A percentile compares a stretch with the other conserved stretches of the same genome.
phyloP scores from a whole-genome alignment of 23 tunicate species.

The Oikopleura dioica region DNA sequence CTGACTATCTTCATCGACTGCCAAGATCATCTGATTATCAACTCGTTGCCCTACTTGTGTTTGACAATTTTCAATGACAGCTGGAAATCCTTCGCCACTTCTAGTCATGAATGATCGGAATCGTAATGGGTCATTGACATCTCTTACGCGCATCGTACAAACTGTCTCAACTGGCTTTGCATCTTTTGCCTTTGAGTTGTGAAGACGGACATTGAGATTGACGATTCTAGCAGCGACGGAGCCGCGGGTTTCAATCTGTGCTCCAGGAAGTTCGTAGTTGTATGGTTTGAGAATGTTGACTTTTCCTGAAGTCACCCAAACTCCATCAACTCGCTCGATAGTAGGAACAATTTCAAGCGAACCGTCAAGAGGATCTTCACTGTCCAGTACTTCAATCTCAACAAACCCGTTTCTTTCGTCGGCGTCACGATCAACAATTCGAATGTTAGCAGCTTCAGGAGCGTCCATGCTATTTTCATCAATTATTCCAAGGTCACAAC shows the following conservation, averaged over 20 bases:
- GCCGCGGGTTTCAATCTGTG: neutral
- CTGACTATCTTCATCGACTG: too few relatives aligned
- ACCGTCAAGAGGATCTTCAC: neutral
- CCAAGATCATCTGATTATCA: too few relatives aligned
- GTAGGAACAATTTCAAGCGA: neutral
- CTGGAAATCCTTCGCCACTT: too few relatives aligned
- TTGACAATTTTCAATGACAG: too few relatives aligned
- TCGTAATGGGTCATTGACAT: too few relatives aligned
- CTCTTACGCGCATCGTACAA: too few relatives aligned
- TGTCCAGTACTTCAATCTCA: neutral
- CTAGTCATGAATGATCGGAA: too few relatives aligned
- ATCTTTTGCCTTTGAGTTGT: too few relatives aligned
- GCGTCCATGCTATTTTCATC: neutral
- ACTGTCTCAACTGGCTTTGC: too few relatives aligned
- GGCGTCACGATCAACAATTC: neutral
- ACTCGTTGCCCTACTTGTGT: too few relatives aligned
- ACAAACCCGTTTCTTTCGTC: neutral
- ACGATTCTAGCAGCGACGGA: too few relatives aligned
- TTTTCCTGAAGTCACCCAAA: neutral
- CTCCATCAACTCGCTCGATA: neutral
- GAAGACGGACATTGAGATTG: too few relatives aligned
- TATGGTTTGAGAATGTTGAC: neutral
- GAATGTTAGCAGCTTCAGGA: neutral
- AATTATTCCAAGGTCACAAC: neutral
- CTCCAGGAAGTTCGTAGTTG: neutral